Base-by-base conservation (phyloP, 1,140 invertebrate genomes). In the Drosophila kikkawai region DNA sequence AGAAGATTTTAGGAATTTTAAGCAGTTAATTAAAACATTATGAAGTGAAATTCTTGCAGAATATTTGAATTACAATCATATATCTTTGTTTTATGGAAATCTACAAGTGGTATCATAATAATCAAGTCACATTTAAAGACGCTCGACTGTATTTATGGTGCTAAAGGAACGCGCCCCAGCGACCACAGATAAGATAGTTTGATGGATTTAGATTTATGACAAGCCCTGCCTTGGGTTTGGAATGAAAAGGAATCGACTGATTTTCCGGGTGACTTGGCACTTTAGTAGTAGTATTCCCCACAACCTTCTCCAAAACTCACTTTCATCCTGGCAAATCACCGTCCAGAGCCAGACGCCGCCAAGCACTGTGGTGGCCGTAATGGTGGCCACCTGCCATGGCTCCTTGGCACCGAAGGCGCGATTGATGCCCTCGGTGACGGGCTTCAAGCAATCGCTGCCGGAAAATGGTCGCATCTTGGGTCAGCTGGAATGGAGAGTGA, bases 321-420 rank as follows among this genome's bases (percentile, higher is more conserved):
- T 94, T 93, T 97, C 96, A 91, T 95, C 94, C 75, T 95, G 94
- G 93, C 95, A 95, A 19, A 97, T 91, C 68, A 96, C 95, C 66
- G 96, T 95, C 93, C 95, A 96, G 3, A 96, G 80, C 94, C 95
- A 96, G 6, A 97, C 94, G 32, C 95, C 86, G 4, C 94, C 93
- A 1, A 97, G 91, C 3, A 96, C 94, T 12, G 95, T 94, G 22
- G 95, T 94, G n/a, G 95, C 95, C 19, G 96, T 96, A 80, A 96
- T 95, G 8, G 95, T 94, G 1, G 95, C 95, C 71, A 97, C 95
- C 93, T 96, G 95, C 95, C 96, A 96, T 80, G 96, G 96, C 91
- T 97, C 96, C 85, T 94, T 95, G 37, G 94, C 94, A 53, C 93
- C 93, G 83, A 96, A 96, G 3, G 93, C 79, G 29, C 93, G 92